These are phyloP conservation scores for Drosophila parabipectinata DNA, from an alignment of 1,140 invertebrate genomes.

Conservation along the genomic window DNA sequence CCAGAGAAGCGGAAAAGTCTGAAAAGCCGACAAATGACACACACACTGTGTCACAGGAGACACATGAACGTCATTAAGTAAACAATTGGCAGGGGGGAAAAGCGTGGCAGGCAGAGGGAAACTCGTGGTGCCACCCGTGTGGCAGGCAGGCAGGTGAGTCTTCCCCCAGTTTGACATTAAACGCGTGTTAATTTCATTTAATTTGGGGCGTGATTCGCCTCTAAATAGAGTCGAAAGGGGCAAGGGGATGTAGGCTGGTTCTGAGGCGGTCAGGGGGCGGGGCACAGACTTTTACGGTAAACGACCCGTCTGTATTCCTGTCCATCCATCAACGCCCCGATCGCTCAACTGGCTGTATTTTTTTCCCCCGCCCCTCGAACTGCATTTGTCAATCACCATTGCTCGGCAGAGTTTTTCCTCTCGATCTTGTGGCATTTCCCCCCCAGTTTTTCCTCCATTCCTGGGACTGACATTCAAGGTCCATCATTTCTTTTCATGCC, in stretches of 20 bases:
- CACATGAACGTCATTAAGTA: conserved; percentile 79
- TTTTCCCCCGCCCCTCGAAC: conserved; percentile 23
- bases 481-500: conserved; percentile 34
- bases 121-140: not conserved
- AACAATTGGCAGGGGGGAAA: conserved; percentile 45
- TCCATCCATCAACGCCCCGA: conserved; percentile 69
- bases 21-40: conserved; percentile 76
- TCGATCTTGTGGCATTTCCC: conserved; percentile 36
- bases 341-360: conserved; percentile 37
- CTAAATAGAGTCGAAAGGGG: not conserved
- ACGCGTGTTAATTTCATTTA: conserved; percentile 81
- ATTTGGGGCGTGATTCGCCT: conserved; percentile 63
- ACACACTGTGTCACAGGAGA: conserved; percentile 42
- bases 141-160: conserved; percentile 69
- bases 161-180: conserved; percentile 68
- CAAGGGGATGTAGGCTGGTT: not conserved
- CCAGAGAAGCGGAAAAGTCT: conserved; percentile 26
- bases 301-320: conserved; percentile 50
- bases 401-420: conserved; percentile 25
- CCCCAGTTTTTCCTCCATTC: not conserved
- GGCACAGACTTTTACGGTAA: conserved; percentile 43
- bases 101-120: not conserved
- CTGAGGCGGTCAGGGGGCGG: not conserved
- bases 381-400: conserved; percentile 77
- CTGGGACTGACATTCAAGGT: conserved; percentile 45